Percentiles rank a stretch among this genome's conserved stretches.
These are phyloP conservation scores for Oplegnathus fasciatus DNA, from an alignment of 2,113 vertebrate species.

Conservation along the genomic window DNA sequence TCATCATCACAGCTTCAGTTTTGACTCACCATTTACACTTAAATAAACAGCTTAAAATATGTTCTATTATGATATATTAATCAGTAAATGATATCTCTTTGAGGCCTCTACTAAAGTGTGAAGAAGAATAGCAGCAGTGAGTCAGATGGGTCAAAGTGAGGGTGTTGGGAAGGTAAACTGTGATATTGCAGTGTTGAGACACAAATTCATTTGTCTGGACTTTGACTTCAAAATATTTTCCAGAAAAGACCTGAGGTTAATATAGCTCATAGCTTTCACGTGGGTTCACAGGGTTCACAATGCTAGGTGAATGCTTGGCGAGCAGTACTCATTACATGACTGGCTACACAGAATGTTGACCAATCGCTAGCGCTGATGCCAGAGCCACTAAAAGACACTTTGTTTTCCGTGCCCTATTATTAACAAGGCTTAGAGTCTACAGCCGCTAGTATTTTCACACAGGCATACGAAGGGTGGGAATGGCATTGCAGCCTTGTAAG, in stretches of 20 bases:
- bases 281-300: too few relatives aligned
- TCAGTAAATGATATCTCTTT: neutral
- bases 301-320: too few relatives aligned
- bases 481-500: too few relatives aligned
- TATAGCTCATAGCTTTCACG: too few relatives aligned
- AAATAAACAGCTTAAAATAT: conserved; percentile 22
- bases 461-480: too few relatives aligned
- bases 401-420: too few relatives aligned
- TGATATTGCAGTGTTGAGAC: conserved; percentile 17
- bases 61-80: conserved; percentile 10
- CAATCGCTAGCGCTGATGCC: too few relatives aligned
- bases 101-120: neutral
- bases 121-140: conserved; percentile 1
- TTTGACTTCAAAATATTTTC: conserved; percentile 13
- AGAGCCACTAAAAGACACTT: too few relatives aligned
- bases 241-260: neutral
- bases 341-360: too few relatives aligned
- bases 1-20: conserved; percentile 29
- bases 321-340: too few relatives aligned
- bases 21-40: conserved; percentile 24
- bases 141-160: neutral
- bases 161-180: neutral
- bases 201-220: neutral
- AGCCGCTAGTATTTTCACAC: too few relatives aligned
- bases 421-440: too few relatives aligned